Conservation (phyloP, 1,140 invertebrate genomes). For the Ylistrum balloti region DNA sequence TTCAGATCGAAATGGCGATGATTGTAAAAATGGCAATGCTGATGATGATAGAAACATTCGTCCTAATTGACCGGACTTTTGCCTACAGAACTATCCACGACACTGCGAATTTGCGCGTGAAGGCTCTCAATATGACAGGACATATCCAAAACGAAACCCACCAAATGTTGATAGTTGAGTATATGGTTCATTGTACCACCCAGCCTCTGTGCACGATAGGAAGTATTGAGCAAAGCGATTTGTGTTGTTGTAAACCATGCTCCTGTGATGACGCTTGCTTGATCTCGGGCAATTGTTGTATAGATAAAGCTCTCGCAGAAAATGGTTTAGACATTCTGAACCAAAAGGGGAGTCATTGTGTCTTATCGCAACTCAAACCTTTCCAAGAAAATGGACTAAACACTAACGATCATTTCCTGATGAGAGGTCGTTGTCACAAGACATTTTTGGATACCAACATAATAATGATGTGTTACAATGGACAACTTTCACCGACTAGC, state of each 20-base stretch:
- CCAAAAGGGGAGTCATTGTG: not conserved
- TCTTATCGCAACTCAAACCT: conserved; percentile 8
- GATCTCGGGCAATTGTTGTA: not conserved
- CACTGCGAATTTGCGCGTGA: too few species aligned
- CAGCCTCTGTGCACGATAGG: not conserved
- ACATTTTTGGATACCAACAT: not conserved
- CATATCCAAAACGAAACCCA: not conserved
- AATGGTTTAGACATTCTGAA: not conserved
- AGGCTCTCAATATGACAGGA: not conserved
- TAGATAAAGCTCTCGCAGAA: not conserved
- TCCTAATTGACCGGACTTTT: too few species aligned
- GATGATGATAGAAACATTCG: not conserved
- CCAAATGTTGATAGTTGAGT: not conserved
- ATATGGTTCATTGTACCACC: not conserved
- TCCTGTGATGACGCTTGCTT: not conserved
- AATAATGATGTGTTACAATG: not conserved
- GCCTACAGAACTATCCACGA: too few species aligned
- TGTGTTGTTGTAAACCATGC: not conserved
- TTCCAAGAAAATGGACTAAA: not conserved
- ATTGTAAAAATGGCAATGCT: not conserved
- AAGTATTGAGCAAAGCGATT: not conserved
- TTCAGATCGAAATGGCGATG: not conserved
- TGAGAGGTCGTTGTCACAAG: not conserved
- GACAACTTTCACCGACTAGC: not conserved
- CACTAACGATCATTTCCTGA: not conserved